Evolutionary conservation across 2,888 invertebrate genomes (phyloP).

Genomic region (Cyclophora punctaria): DNA sequence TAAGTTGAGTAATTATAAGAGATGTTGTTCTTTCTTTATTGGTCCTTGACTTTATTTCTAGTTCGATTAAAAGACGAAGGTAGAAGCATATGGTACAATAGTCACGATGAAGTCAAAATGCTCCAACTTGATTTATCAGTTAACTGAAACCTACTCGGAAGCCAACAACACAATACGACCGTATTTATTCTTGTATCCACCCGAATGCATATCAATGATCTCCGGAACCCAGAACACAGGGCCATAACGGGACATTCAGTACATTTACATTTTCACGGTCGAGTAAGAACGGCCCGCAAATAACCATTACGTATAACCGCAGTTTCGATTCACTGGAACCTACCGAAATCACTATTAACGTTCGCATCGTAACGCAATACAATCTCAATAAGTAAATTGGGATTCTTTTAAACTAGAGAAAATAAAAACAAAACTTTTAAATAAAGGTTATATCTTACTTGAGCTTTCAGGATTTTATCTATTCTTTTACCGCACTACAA

Average conservation of each 20-base stretch:
- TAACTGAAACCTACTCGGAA: not conserved
- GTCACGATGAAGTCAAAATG: too few species aligned
- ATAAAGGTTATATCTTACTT: too few species aligned
- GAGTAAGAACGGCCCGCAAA: constrained; percentile 13
- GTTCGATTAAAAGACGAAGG: too few species aligned
- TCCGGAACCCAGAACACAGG: constrained; percentile 1
- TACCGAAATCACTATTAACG: constrained; percentile 13
- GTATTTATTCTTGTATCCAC: constrained; percentile 14
- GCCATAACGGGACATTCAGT: constrained; percentile 8
- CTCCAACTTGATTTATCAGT: constrained; percentile 2
- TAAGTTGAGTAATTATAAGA: too few species aligned
- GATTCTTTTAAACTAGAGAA: too few species aligned
- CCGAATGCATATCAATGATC: constrained; percentile 15
- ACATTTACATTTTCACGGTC: constrained; percentile 20
- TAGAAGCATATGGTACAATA: too few species aligned
- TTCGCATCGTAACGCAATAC: constrained; percentile 3
- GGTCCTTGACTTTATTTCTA: too few species aligned
- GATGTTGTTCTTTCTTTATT: too few species aligned
- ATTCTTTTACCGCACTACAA: too few species aligned
- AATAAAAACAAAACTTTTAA: too few species aligned
- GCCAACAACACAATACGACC: constrained; percentile 2
- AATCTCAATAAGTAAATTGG: too few species aligned
- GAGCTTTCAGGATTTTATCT: too few species aligned
- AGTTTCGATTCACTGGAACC: constrained; percentile 14
- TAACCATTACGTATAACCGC: constrained; percentile 17